Percentiles rank a stretch among this genome's conserved stretches.
These are phyloP conservation scores for Cichlasoma orientale DNA, from an alignment of 2,797 vertebrate species.

Conservation along the genomic window DNA sequence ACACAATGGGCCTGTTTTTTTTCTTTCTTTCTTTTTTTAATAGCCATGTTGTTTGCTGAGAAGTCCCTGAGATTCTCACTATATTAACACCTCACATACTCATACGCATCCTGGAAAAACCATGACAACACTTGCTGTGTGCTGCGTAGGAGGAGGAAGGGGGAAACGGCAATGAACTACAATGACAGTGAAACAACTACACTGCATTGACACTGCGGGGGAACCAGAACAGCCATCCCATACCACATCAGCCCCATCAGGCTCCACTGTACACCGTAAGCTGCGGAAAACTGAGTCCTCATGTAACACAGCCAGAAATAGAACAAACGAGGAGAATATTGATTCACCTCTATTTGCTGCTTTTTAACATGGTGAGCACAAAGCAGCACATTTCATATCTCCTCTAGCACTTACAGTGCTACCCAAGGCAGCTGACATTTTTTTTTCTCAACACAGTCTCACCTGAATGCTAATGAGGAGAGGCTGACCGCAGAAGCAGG, in stretches of 20 bases:
- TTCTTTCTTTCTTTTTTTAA: neutral
- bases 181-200: slow-evolving; percentile 41
- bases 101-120: slow-evolving; percentile 52
- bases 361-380: slow-evolving; percentile 2
- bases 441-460: slow-evolving; percentile 21
- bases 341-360: slow-evolving; percentile 36
- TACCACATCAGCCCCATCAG: slow-evolving; percentile 29
- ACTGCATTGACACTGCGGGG: slow-evolving; percentile 63
- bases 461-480: slow-evolving; percentile 68
- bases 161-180: slow-evolving; percentile 41
- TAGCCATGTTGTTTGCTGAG: neutral
- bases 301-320: slow-evolving; percentile 45
- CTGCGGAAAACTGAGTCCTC: slow-evolving; percentile 41
- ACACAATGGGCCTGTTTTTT: neutral
- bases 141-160: slow-evolving; percentile 28
- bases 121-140: slow-evolving; percentile 66
- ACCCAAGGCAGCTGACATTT: slow-evolving; percentile 2
- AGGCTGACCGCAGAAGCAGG: slow-evolving; percentile 26
- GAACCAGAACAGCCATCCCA: slow-evolving; percentile 15
- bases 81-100: slow-evolving; percentile 53
- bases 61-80: slow-evolving; percentile 22
- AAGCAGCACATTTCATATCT: slow-evolving; percentile 12
- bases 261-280: slow-evolving; percentile 16
- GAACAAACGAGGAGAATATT: slow-evolving; percentile 35
- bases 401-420: slow-evolving; percentile 2